Conservation (phyloP, 2,113 vertebrate species). For the Lophotis ruficrista region DNA sequence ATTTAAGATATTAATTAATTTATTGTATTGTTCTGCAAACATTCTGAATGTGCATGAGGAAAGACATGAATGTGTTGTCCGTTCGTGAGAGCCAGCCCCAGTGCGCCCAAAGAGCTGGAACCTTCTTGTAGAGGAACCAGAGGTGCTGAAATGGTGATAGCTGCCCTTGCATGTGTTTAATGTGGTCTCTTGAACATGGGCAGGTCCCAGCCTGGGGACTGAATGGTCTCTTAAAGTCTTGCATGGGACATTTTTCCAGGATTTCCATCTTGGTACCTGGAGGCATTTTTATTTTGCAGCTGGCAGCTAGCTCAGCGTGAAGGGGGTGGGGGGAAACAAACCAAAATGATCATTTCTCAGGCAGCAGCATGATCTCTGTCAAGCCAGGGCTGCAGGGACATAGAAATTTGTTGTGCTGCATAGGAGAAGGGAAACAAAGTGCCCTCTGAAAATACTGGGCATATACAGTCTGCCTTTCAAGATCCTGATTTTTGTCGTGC, state of each 20-base stretch:
- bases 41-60: not conserved
- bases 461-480: fast-evolving
- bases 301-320: not conserved
- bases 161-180: not conserved
- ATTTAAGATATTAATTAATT: not conserved
- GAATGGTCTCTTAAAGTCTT: not conserved
- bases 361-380: not conserved
- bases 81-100: not conserved
- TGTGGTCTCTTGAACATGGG: not conserved
- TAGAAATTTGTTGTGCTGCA: not conserved
- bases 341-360: not conserved
- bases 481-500: not conserved
- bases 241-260: not conserved
- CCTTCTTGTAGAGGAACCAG: not conserved
- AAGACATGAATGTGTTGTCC: not conserved
- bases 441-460: not conserved
- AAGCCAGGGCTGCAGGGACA: not conserved
- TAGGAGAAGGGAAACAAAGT: not conserved
- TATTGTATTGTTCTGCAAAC: not conserved
- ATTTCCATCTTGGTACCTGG: not conserved
- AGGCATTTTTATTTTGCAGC: not conserved
- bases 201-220: not conserved
- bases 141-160: not conserved
- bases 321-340: not conserved
- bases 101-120: fast-evolving